Conservation (phyloP, 2,113 vertebrate species). For the pig (Sus scrofa) region DNA sequence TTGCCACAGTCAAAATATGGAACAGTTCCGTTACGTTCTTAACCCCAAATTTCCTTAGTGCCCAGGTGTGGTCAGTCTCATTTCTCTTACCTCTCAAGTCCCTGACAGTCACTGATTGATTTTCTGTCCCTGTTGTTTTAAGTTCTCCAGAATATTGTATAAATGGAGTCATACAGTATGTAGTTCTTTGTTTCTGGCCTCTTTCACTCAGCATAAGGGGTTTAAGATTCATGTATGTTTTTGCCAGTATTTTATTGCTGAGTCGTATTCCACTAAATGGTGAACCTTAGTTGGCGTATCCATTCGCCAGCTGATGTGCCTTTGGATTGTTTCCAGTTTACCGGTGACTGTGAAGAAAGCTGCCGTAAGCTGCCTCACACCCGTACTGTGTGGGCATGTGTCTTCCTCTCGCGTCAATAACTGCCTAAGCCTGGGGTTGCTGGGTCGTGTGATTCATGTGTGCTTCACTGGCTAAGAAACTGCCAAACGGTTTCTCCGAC, state of each 20-base stretch:
- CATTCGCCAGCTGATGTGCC: neutral
- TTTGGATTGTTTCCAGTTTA: constrained; percentile 5
- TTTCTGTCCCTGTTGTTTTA: constrained; percentile 31
- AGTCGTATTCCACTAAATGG: neutral
- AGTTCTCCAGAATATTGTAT: neutral
- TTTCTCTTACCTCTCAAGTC: neutral
- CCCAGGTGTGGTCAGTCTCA: neutral
- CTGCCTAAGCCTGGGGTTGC: neutral
- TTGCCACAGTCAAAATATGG: constrained; percentile 9
- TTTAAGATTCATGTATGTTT: constrained; percentile 26
- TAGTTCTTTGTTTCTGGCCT: neutral
- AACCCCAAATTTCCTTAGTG: neutral
- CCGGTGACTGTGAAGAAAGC: constrained; percentile 12
- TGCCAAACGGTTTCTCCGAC: neutral
- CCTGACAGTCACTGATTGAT: neutral
- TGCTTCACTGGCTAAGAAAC: constrained; percentile 30
- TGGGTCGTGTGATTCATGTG: neutral
- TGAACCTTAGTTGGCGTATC: constrained; percentile 3
- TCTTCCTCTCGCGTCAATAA: neutral
- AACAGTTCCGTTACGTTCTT: neutral
- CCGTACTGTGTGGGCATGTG: neutral
- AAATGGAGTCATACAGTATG: constrained; percentile 10
- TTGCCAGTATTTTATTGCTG: constrained; percentile 14
- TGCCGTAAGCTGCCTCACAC: neutral
- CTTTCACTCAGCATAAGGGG: constrained; percentile 10